These are phyloP conservation scores for Ylistrum balloti DNA, from an alignment of 1,140 invertebrate genomes.

Conservation along the genomic window DNA sequence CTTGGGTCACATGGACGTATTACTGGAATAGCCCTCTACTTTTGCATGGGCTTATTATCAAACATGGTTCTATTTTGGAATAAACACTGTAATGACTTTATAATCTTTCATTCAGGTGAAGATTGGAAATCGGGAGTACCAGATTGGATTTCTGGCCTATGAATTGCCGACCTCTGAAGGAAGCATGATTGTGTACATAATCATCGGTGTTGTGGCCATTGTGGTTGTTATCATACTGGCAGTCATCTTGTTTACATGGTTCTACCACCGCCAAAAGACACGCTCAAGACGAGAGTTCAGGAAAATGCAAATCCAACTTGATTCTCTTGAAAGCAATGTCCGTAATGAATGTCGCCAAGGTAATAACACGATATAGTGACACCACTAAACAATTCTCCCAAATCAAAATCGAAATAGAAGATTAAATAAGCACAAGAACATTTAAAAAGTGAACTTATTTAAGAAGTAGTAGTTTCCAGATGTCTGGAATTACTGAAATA, in stretches of 20 bases:
- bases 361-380: conserved; percentile 74
- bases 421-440: too few relatives aligned
- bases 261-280: conserved; percentile 94
- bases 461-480: too few relatives aligned
- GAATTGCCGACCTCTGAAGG: conserved; percentile 92
- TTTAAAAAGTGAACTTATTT: too few relatives aligned
- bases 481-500: too few relatives aligned
- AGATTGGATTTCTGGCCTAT: conserved; percentile 93
- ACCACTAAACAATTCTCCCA: too few relatives aligned
- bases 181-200: conserved; percentile 86
- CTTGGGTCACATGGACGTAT: too few relatives aligned
- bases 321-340: conserved; percentile 99
- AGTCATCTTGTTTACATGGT: conserved; percentile 91
- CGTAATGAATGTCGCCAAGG: conserved; percentile 98
- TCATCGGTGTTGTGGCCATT: conserved; percentile 84
- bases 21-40: too few relatives aligned
- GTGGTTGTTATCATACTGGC: conserved; percentile 93
- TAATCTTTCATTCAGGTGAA: too few relatives aligned
- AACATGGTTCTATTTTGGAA: too few relatives aligned
- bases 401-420: too few relatives aligned
- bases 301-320: conserved; percentile 99
- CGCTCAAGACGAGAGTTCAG: conserved; percentile 98
- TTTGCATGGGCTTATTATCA: too few relatives aligned
- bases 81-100: too few relatives aligned
- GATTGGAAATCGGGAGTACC: conserved; percentile 93